A percentile compares a stretch with the other conserved stretches of the same genome.
Conservation (phyloP, 2,113 vertebrate species). For the Cisticola juncidis region DNA sequence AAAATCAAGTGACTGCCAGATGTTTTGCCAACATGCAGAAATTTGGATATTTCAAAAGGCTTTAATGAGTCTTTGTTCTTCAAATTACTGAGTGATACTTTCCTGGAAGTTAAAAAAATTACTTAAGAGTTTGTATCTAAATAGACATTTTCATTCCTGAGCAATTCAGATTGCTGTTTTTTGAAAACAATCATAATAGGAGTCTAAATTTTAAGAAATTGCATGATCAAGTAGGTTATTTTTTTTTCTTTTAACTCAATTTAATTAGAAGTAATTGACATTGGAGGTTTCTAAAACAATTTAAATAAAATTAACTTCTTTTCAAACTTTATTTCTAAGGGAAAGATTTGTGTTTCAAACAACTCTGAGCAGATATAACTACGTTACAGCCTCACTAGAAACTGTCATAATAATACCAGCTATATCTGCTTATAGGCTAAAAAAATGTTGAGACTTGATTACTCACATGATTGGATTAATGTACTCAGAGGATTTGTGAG, state of each 20-base stretch:
- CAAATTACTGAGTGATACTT: neutral
- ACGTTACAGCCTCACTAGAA: neutral
- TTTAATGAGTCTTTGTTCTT: neutral
- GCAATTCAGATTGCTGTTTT: neutral
- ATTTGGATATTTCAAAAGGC: neutral
- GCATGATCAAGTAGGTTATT: neutral
- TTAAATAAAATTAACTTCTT: neutral
- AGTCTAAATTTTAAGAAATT: neutral
- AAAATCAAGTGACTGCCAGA: neutral
- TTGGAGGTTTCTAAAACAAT: neutral
- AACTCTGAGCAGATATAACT: neutral
- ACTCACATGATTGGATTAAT: fast-evolving
- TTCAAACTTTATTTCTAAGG: neutral
- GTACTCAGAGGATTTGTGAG: neutral
- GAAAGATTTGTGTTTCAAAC: neutral
- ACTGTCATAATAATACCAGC: neutral
- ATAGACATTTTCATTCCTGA: neutral
- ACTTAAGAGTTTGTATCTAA: neutral
- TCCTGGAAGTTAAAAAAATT: neutral
- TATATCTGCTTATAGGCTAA: neutral
- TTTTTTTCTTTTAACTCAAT: neutral
- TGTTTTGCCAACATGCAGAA: neutral
- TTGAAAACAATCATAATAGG: neutral
- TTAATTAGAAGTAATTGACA: neutral
- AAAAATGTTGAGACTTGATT: neutral